These are phyloP conservation scores for Guaruba guarouba DNA, from an alignment of 2,113 vertebrate species.

Conservation along the genomic window DNA sequence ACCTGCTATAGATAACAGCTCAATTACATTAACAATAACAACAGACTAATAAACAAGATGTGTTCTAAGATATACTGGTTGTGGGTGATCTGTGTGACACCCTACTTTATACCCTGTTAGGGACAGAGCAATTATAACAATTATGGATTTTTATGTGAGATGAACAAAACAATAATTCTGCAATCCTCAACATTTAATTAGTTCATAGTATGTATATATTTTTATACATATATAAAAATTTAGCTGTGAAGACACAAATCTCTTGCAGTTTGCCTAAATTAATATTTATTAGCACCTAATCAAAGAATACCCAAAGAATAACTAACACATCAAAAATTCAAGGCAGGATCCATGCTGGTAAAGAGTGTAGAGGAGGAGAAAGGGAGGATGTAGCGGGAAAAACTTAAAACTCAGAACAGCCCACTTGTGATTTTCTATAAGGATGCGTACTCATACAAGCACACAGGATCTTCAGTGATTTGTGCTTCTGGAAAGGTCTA, in stretches of 20 bases:
- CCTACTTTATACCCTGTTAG: not conserved
- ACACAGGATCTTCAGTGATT: not conserved
- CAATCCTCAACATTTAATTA: not conserved
- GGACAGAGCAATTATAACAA: not conserved
- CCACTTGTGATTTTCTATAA: not conserved
- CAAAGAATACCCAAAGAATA: not conserved
- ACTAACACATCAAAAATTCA: not conserved
- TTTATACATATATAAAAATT: not conserved
- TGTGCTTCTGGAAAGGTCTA: not conserved
- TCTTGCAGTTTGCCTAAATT: not conserved
- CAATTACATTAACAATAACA: not conserved
- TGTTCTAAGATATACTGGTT: not conserved
- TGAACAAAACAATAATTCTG: not conserved
- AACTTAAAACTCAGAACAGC: not conserved
- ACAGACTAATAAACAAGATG: not conserved
- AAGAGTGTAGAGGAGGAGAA: not conserved
- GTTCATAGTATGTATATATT: not conserved
- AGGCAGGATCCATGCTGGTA: not conserved
- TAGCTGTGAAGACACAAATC: not conserved
- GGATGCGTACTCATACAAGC: not conserved
- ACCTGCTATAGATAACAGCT: not conserved
- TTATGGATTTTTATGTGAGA: not conserved
- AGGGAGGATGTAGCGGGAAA: fast-evolving
- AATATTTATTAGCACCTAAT: not conserved
- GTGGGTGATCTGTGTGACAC: not conserved